A percentile compares a stretch with the other conserved stretches of the same genome.
phyloP scores from a whole-genome alignment of 2,113 vertebrate genomes.

The Neodontobutis hainanensis region DNA sequence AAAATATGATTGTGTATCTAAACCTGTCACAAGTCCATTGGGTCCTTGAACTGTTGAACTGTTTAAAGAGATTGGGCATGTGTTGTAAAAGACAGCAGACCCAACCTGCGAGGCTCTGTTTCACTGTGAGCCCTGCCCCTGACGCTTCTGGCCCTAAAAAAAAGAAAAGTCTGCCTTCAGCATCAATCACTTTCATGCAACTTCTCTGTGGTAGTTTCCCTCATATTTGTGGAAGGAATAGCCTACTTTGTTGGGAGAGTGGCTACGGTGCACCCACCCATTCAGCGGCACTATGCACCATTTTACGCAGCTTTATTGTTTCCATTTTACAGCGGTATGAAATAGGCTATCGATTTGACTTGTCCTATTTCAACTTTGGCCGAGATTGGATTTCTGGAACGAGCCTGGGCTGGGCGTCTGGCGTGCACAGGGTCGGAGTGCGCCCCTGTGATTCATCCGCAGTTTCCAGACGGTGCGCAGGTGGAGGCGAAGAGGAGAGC shows the following conservation, averaged over 20 bases:
- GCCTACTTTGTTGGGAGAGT: constrained; percentile 47
- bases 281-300: constrained; percentile 38
- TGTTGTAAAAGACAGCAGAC: too few relatives aligned
- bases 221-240: constrained; percentile 12
- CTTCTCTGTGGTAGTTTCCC: constrained; percentile 23
- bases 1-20: too few relatives aligned
- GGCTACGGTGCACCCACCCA: constrained; percentile 32
- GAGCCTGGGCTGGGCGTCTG: constrained; percentile 37
- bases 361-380: constrained; percentile 66
- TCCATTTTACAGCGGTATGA: constrained; percentile 63
- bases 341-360: constrained; percentile 70
- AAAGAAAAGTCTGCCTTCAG: constrained; percentile 7
- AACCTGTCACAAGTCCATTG: too few relatives aligned
- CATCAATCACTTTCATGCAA: constrained; percentile 31
- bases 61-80: too few relatives aligned
- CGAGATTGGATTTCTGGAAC: constrained; percentile 61
- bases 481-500: constrained; percentile 57
- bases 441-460: constrained; percentile 66
- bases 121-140: constrained; percentile 6
- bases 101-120: constrained; percentile 18
- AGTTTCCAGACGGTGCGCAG: constrained; percentile 66
- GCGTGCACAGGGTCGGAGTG: constrained; percentile 25
- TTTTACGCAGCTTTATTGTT: constrained; percentile 62
- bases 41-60: too few relatives aligned
- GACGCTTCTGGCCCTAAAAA: constrained; percentile 22